Evolutionary conservation across 2,888 invertebrate genomes (phyloP), one percentile per base, ranked within the genome.

Genomic region (Pachliopta kotzebuea): DNA sequence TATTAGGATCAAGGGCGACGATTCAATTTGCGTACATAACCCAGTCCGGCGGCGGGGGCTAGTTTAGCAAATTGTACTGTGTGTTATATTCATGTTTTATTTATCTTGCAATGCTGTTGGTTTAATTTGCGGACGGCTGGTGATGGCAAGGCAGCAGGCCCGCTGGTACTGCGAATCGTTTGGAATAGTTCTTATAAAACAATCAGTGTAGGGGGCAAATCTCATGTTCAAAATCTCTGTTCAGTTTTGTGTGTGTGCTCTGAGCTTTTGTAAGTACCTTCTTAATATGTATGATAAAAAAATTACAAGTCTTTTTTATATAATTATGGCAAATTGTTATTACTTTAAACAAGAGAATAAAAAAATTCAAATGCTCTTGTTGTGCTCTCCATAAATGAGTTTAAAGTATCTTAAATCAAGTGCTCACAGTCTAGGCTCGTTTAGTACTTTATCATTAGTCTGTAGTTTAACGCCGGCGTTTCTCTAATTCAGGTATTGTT

Each of bases 21-120:
- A 84, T 83, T 84, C 82, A 77, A 89, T 90, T 89, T 88, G 88
- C 90, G 90, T 90, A 88, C 85, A 84, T 84, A 79, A 83, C 82
- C 79, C 74, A 67, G 70, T 75, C 88, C 82, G 86, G 20, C 87
- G 84, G 85, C 84, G 76, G 74, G 24, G 70, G 77, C 80, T 82
- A 85, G 86, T 86, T 88, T 85, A 86, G 85, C 85, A 81, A 84
- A 85, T 84, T 84, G 85, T 86, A n/a, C 80, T 79, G 83, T 74
- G 73, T 71, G 65, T 66, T 72, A 80, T 79, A 37, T 37, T 77
- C 77, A 85, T 86, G 85, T 86, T 82, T 88, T 87, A 87, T 88
- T 85, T 88, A 87, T 88, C 83, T 80, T 77, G 78, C 78, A 74
- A 23, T 69, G 70, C 74, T 72, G 72, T 74, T 76, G 78, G 84